Conservation (phyloP, 2,797 vertebrate species). For the Spea hammondii region DNA sequence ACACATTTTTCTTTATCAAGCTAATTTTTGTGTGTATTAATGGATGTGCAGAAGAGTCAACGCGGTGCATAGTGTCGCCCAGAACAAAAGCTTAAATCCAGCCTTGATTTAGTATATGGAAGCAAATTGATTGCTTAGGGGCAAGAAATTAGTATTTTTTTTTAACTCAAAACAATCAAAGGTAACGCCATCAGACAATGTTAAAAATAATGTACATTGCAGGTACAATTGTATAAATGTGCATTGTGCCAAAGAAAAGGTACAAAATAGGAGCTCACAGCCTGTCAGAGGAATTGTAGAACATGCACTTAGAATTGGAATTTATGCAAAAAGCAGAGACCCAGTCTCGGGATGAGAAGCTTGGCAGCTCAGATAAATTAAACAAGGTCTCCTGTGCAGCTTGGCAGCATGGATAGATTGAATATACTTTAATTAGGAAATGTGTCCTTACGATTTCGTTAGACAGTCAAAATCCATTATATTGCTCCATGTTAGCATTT, state of each 20-base stretch:
- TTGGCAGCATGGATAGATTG: slow-evolving; percentile 49
- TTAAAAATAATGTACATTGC: slow-evolving; percentile 15
- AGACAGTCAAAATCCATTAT: slow-evolving; percentile 46
- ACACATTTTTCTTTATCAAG: no score
- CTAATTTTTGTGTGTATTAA: no score
- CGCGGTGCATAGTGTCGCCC: no score
- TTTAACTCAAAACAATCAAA: neutral
- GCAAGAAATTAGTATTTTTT: neutral
- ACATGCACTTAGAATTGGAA: slow-evolving; percentile 35
- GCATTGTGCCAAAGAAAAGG: slow-evolving; percentile 1
- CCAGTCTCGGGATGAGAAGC: slow-evolving; percentile 42
- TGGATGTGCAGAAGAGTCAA: no score
- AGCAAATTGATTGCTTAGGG: neutral
- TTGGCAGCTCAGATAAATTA: slow-evolving; percentile 49
- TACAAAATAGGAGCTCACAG: slow-evolving; percentile 31
- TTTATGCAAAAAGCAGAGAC: slow-evolving; percentile 40
- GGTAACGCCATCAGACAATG: slow-evolving; percentile 19
- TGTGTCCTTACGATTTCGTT: slow-evolving; percentile 47
- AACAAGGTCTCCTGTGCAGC: slow-evolving; percentile 49
- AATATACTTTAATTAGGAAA: slow-evolving; percentile 53
- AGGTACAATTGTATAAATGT: slow-evolving; percentile 18
- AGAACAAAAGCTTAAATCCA: no score
- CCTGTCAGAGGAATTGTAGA: slow-evolving; percentile 42
- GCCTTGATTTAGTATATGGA: neutral
- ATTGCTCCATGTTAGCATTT: slow-evolving; percentile 21